Conservation (phyloP, 2,797 vertebrate genomes). For the Allobates femoralis region DNA sequence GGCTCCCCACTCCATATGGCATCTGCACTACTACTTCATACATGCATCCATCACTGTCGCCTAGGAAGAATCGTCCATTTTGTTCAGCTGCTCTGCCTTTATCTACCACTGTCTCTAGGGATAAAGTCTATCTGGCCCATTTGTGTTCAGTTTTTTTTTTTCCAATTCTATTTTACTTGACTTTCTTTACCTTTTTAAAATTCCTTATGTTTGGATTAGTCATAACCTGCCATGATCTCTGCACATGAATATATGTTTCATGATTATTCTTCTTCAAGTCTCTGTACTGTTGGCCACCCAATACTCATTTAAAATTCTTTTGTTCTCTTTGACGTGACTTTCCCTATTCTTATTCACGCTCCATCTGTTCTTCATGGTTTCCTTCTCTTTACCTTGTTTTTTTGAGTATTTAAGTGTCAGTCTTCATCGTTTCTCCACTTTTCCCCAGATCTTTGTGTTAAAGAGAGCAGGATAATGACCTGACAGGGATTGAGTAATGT, state of each 20-base stretch:
- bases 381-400: constrained; percentile 17
- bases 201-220: background rate
- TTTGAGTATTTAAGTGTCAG: constrained; percentile 26
- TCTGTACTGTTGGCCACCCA: background rate
- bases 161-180: background rate
- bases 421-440: constrained; percentile 22
- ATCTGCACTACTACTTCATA: constrained; percentile 29
- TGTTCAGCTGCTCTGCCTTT: constrained; percentile 32
- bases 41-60: constrained; percentile 31
- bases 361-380: constrained; percentile 43
- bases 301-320: constrained; percentile 26
- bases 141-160: background rate
- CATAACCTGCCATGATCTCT: background rate
- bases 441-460: background rate
- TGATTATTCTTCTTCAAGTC: background rate
- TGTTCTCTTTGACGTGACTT: constrained; percentile 38
- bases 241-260: background rate
- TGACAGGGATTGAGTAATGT: constrained; percentile 5
- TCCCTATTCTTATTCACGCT: constrained; percentile 36
- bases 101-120: background rate
- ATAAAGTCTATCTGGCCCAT: background rate
- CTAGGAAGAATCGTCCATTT: constrained; percentile 8
- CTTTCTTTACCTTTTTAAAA: background rate
- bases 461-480: constrained; percentile 4
- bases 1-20: constrained; percentile 33